These are phyloP conservation scores for Galerucella calmariensis DNA, from an alignment of 2,888 invertebrate genomes.

Conservation along the genomic window DNA sequence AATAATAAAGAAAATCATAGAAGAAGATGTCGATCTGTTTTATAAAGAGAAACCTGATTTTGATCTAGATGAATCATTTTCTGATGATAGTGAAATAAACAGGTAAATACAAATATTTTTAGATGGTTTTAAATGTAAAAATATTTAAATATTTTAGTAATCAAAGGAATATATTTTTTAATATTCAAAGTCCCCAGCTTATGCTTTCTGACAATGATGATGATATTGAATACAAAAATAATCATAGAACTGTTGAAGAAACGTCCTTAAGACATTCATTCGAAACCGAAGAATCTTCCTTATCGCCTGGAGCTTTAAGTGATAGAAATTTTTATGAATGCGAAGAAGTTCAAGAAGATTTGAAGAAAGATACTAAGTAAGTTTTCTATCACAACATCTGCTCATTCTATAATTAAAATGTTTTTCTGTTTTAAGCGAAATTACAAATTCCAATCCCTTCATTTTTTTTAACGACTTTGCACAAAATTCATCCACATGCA, in stretches of 20 bases:
- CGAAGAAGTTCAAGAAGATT: slow-evolving; percentile 25
- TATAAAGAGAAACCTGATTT: slow-evolving; percentile 37
- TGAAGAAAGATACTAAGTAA: slow-evolving; percentile 21
- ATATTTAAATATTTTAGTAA: slow-evolving; percentile 16
- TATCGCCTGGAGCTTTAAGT: slow-evolving; percentile 25
- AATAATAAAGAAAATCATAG: slow-evolving; percentile 34
- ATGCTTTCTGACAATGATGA: slow-evolving; percentile 19
- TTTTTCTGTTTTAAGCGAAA: slow-evolving; percentile 10
- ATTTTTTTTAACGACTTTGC: slow-evolving; percentile 16
- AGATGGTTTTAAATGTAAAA: too few relatives aligned
- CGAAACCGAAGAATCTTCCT: slow-evolving; percentile 30
- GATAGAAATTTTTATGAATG: slow-evolving; percentile 22
- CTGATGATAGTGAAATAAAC: slow-evolving; percentile 28
- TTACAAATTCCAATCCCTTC: slow-evolving; percentile 18
- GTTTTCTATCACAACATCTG: background rate
- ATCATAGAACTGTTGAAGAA: slow-evolving; percentile 14
- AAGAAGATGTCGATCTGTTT: slow-evolving; percentile 37
- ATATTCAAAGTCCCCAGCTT: slow-evolving; percentile 2
- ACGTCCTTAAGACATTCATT: slow-evolving; percentile 22
- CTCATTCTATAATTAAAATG: background rate
- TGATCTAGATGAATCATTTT: slow-evolving; percentile 24
- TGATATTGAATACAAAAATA: slow-evolving; percentile 6
- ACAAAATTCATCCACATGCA: slow-evolving; percentile 7
- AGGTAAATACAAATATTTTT: slow-evolving; percentile 18
- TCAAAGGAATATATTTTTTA: slow-evolving; percentile 21